Conservation (phyloP, 2,888 invertebrate species). For the Reticulitermes lucifugus region DNA sequence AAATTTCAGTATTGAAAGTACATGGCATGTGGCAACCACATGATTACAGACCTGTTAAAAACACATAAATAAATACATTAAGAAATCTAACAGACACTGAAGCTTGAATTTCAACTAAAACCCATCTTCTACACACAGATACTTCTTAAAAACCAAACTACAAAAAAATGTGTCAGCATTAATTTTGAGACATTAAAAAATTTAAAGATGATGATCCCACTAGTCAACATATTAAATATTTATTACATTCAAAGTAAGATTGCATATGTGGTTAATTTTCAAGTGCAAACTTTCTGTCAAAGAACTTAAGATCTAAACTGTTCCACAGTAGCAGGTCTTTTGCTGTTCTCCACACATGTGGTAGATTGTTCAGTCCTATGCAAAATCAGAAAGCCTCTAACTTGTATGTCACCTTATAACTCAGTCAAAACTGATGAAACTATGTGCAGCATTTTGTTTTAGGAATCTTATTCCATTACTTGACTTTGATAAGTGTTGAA, state of each 20-base stretch:
- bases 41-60: background rate
- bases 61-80: background rate
- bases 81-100: background rate
- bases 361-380: background rate
- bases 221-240: background rate
- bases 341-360: constrained; percentile 10
- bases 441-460: constrained; percentile 10
- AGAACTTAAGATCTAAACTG: background rate
- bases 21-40: background rate
- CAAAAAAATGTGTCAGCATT: background rate
- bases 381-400: constrained; percentile 18
- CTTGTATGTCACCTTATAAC: background rate
- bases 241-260: background rate
- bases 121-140: background rate
- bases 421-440: background rate
- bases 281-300: background rate
- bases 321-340: background rate
- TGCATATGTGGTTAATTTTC: background rate
- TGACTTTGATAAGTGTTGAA: constrained; percentile 18
- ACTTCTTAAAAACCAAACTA: background rate
- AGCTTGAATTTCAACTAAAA: background rate
- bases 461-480: background rate
- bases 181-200: background rate
- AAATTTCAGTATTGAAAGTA: background rate
- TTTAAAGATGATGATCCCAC: background rate